Base-by-base conservation (phyloP, 2,113 vertebrate species). In the Abramis brama region DNA sequence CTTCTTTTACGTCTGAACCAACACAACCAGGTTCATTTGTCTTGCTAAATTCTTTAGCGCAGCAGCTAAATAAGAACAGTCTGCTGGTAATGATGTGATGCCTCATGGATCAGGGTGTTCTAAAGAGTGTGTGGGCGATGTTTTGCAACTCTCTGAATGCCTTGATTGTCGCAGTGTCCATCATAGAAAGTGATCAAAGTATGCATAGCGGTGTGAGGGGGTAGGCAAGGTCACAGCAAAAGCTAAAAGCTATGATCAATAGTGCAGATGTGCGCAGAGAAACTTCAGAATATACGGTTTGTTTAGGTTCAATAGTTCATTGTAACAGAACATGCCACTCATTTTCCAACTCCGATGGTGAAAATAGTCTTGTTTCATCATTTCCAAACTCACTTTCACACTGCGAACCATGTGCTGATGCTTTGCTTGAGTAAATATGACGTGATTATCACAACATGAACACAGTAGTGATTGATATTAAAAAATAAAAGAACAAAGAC, bases 1-100 rank as follows among this genome's bases (percentile, higher is more conserved):
- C 82, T 45, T 2, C 52, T n/a, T 75, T 43, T 7, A 27, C 74
- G 71, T 79, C 55, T 45, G 57, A 78, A 82, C 11, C 91, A 92
- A 21, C 23, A 82, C 21, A 59, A 36, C 80, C 23, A 70, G n/a
- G 57, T 68, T 43, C 39, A 77, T 86, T 23, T 68, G 70, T 86
- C 82, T 78, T 78, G 30, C 15, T 71, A 66, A 60, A 76, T 84
- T 55, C 33, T 84, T 84, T 90, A 91, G 91, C 87, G 79, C 89
- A 47, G 75, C 15, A 76, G 62, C 71, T 81, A 68, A 86, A 82
- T 85, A 66, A 43, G 52, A 89, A 82, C 85, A 74, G 86, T 88
- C 83, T 90, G 88, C 85, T 91, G 89, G 90, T 91, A 91, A 93
- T 93, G 89, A 92, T 52, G 88, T 82, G 43, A 77, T 82, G 82